Evolutionary conservation across 2,113 vertebrate species (phyloP).

Genomic region (Polyodon spathula): DNA sequence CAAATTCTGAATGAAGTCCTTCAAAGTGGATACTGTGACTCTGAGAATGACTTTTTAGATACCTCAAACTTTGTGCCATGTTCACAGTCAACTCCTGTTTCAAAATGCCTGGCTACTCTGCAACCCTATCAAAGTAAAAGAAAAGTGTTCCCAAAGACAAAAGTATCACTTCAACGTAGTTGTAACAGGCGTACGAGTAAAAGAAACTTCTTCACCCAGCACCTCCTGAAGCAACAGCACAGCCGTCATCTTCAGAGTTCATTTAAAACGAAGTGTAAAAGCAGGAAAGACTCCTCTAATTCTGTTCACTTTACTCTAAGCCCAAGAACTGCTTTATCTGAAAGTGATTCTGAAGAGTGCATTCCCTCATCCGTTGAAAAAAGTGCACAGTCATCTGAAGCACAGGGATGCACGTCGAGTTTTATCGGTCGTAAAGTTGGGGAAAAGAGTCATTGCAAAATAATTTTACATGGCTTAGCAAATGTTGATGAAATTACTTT

Average conservation of each 20-base stretch:
- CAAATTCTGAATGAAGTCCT: neutral
- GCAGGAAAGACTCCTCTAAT: neutral
- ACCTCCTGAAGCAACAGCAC: slow-evolving; percentile 4
- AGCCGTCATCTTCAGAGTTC: neutral
- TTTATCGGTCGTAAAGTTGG: neutral
- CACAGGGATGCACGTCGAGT: neutral
- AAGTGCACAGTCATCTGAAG: slow-evolving; percentile 14
- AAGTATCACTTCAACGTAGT: neutral
- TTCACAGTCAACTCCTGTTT: slow-evolving; percentile 66
- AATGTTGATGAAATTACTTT: neutral
- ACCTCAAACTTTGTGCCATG: slow-evolving; percentile 50
- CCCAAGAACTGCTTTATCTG: slow-evolving; percentile 4
- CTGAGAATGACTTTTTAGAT: slow-evolving; percentile 27
- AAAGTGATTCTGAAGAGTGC: slow-evolving; percentile 26
- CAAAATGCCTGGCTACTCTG: slow-evolving; percentile 24
- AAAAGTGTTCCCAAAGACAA: neutral
- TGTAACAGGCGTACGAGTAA: neutral
- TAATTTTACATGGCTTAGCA: neutral
- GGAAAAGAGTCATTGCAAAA: neutral
- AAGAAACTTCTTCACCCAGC: neutral
- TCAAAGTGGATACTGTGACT: slow-evolving; percentile 2
- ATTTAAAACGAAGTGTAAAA: neutral
- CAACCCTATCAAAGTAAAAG: neutral
- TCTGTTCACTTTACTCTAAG: too few relatives aligned
- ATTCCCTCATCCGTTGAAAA: slow-evolving; percentile 32